Evolutionary conservation across 1,140 invertebrate genomes (phyloP), one percentile per base, ranked within the genome.

Genomic region (Bombyx mori): DNA sequence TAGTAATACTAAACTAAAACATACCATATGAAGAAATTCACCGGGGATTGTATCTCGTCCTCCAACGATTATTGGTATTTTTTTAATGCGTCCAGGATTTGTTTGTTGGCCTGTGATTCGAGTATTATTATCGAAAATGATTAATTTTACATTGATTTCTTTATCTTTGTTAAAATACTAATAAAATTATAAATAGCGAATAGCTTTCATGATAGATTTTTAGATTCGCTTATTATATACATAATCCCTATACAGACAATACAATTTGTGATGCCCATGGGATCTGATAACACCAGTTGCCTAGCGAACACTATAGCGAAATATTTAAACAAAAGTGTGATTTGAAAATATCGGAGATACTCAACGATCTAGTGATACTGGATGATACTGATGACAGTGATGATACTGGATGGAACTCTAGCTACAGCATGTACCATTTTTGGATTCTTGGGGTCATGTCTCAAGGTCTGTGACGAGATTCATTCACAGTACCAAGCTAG

Each of bases 11-110:
- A 8, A 42, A 22, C 8, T 0, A 9, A 44, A 51, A 58, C 57
- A 46, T 7, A 58, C 57, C 57, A 58, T 58, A 12, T 58, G 57
- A n/a, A 52, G 57, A 44, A 61, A 65, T 54, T 68, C 62, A 12
- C 58, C 66, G 45, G 53, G 52, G 43, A 53, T 26, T 8, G 60
- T 52, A 7, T 22, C 8, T 42, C 57, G 46, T 1, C 66, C 66
- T 35, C 62, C 62, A 7, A 60, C 35, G 10, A 52, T 43, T 22
- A 26, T 49, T 5, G 54, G 8, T 51, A 51, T 51, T 5, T 51
- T 3, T 51, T 6, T 1, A 22, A 6, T 5, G 10, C 26, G 48
- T 8, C 12, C 7, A 50, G 12, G 8, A 7, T 50, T 50, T 8
- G 12, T n/a, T 22, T 22, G 6, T 7, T 49, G 12, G 22, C 47